Evolutionary conservation across 2,888 invertebrate species (phyloP).

Genomic region (Thysanoteuthis rhombus): DNA sequence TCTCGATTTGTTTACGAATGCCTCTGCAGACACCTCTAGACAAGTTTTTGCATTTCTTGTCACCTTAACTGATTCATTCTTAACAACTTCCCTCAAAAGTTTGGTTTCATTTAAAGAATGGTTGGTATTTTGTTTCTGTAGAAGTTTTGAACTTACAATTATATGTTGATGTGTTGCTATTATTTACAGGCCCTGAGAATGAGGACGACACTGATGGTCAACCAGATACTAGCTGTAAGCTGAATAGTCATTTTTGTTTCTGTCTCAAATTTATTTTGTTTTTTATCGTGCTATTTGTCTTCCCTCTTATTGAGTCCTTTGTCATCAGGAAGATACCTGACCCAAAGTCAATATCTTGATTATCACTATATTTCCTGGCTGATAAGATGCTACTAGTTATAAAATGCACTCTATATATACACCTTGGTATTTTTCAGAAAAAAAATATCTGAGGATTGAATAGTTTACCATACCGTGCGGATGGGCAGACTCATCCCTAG

Average conservation of each 20-base stretch:
- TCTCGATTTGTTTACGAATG: too few species aligned
- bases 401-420: too few species aligned
- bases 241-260: constrained; percentile 1
- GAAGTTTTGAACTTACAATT: neutral
- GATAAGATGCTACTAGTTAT: too few species aligned
- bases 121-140: neutral
- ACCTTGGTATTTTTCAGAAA: too few species aligned
- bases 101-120: neutral
- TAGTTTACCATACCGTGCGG: too few species aligned
- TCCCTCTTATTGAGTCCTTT: neutral
- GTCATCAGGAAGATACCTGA: neutral
- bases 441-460: too few species aligned
- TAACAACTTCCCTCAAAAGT: neutral
- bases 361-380: too few species aligned
- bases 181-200: constrained; percentile 30
- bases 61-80: neutral
- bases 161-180: constrained; percentile 15
- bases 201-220: constrained; percentile 1
- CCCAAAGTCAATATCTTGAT: neutral
- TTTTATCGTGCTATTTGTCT: neutral
- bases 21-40: too few species aligned
- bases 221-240: constrained; percentile 29
- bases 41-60: neutral
- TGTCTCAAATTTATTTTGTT: neutral
- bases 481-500: too few species aligned